A percentile compares a stretch with the other conserved stretches of the same genome.
phyloP scores from a whole-genome alignment of 2,797 vertebrate species.

The Ataeniobius toweri region DNA sequence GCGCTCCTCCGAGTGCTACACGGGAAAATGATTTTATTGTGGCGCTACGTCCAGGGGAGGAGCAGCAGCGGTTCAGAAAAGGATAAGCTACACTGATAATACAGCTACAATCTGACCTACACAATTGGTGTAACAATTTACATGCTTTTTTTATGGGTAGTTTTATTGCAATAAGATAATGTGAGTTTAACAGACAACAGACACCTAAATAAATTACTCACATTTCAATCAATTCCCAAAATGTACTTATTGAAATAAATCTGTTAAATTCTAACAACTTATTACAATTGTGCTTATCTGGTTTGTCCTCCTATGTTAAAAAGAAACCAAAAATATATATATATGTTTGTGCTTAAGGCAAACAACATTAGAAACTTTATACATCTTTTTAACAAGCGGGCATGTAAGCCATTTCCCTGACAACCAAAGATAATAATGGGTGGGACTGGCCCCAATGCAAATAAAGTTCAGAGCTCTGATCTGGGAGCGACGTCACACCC shows the following conservation, averaged over 20 bases:
- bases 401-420: neutral
- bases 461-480: too few species aligned
- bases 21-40: conserved; percentile 47
- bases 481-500: too few species aligned
- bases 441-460: too few species aligned
- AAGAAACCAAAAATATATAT: neutral
- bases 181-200: neutral
- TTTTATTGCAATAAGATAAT: neutral
- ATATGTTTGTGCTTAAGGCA: neutral
- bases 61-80: conserved; percentile 40
- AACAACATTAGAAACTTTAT: neutral
- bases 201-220: neutral
- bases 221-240: neutral
- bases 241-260: neutral
- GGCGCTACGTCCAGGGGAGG: conserved; percentile 61
- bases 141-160: neutral
- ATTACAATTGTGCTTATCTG: neutral
- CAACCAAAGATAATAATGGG: too few species aligned
- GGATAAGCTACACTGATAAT: conserved; percentile 16
- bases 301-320: neutral
- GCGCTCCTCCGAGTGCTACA: conserved; percentile 37
- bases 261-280: neutral
- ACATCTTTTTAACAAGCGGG: neutral
- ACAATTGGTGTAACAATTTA: neutral
- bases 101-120: neutral